Percentiles rank a stretch among this genome's conserved stretches.
Evolutionary conservation across 92 coral and sea anemone genomes (phyloP).

Genomic region (Ricordea florida): DNA sequence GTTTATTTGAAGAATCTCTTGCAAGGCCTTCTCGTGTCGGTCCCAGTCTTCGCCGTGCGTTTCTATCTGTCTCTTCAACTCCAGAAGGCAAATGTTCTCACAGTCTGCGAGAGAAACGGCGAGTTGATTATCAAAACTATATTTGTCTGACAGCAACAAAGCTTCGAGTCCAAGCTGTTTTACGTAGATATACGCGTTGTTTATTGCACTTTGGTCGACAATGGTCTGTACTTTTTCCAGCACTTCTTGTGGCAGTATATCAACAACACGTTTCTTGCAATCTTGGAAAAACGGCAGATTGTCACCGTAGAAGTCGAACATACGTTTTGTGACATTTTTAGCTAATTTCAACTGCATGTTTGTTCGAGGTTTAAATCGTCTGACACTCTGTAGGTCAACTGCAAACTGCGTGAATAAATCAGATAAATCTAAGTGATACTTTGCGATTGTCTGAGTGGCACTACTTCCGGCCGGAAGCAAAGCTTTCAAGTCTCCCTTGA

Average conservation of each 20-base stretch:
- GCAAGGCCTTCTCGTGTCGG: constrained; percentile 58
- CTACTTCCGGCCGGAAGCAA: constrained; percentile 74
- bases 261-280: constrained; percentile 72
- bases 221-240: constrained; percentile 85
- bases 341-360: constrained; percentile 87
- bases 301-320: constrained; percentile 79
- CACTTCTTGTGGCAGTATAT: constrained; percentile 67
- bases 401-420: constrained; percentile 98
- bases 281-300: constrained; percentile 76
- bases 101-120: constrained; percentile 76
- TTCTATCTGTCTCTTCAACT: constrained; percentile 69
- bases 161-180: constrained; percentile 92
- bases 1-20: constrained; percentile 60
- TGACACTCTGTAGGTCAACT: constrained; percentile 87
- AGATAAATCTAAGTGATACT: constrained; percentile 86
- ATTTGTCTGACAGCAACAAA: constrained; percentile 61
- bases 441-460: constrained; percentile 87
- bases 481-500: constrained; percentile 76
- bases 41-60: constrained; percentile 72
- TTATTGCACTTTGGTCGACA: constrained; percentile 92
- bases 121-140: constrained; percentile 62
- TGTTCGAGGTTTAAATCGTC: constrained; percentile 85
- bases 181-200: constrained; percentile 80
- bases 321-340: constrained; percentile 73
- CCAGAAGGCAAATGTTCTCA: constrained; percentile 78